Conservation (phyloP, 2,797 vertebrate species). For the Chiloscyllium punctatum region DNA sequence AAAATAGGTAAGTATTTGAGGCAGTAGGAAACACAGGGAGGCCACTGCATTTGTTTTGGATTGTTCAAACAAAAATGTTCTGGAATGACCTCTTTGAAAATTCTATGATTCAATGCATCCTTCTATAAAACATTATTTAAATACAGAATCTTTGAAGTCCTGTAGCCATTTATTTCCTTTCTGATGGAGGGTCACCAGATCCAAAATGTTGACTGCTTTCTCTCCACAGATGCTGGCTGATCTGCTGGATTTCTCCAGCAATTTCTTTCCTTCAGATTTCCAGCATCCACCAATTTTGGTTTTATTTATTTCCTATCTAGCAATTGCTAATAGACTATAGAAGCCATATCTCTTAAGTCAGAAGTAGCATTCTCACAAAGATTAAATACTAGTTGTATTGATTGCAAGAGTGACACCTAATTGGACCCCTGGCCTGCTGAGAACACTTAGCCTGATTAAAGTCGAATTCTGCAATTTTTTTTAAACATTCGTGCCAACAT, state of each 20-base stretch:
- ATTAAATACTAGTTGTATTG: not conserved
- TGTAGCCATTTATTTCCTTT: not conserved
- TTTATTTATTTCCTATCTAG: too few relatives aligned
- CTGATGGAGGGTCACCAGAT: too few relatives aligned
- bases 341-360: not conserved
- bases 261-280: too few relatives aligned
- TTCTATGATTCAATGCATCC: not conserved
- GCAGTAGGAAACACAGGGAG: not conserved
- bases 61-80: not conserved
- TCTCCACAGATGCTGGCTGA: too few relatives aligned
- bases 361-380: not conserved
- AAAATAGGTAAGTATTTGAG: not conserved
- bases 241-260: too few relatives aligned
- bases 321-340: not conserved
- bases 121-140: not conserved
- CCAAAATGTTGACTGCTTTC: too few relatives aligned
- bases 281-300: too few relatives aligned
- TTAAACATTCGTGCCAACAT: not conserved
- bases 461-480: not conserved
- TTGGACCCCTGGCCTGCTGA: constrained; percentile 7
- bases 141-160: not conserved
- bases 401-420: constrained; percentile 10
- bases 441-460: constrained; percentile 10
- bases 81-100: not conserved
- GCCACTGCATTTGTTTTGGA: not conserved